phyloP scores from a whole-genome alignment of 2,113 vertebrate genomes.

The Naja naja region DNA sequence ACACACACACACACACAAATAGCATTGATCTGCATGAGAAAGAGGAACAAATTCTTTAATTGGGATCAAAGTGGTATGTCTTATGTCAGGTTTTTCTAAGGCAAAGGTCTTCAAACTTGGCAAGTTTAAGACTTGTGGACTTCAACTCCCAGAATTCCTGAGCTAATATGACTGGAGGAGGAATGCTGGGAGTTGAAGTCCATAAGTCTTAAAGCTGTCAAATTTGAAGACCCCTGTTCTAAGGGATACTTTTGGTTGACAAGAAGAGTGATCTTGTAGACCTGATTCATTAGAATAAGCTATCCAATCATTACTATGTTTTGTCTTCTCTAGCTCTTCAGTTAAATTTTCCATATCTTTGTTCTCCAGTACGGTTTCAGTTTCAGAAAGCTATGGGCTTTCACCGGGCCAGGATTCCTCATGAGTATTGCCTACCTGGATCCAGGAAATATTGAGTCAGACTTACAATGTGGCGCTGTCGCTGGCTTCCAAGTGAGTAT shows the following conservation, averaged over 20 bases:
- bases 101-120: too few relatives aligned
- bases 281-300: neutral
- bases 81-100: neutral
- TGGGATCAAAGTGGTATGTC: neutral
- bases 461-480: constrained; percentile 71
- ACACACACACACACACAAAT: neutral
- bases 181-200: too few relatives aligned
- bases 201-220: too few relatives aligned
- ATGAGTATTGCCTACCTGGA: constrained; percentile 84
- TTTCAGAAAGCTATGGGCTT: constrained; percentile 77
- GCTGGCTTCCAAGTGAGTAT: constrained; percentile 75
- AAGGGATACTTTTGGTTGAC: neutral
- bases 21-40: neutral
- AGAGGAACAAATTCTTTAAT: neutral
- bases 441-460: constrained; percentile 77
- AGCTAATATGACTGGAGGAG: too few relatives aligned
- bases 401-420: constrained; percentile 78
- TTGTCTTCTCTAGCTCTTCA: neutral
- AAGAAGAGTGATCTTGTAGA: neutral
- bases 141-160: too few relatives aligned
- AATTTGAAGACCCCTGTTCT: too few relatives aligned
- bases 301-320: neutral
- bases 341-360: neutral
- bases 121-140: too few relatives aligned
- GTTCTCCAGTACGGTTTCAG: constrained; percentile 69